phyloP scores from a whole-genome alignment of 2,797 vertebrate species.

The Setipinna tenuifilis region DNA sequence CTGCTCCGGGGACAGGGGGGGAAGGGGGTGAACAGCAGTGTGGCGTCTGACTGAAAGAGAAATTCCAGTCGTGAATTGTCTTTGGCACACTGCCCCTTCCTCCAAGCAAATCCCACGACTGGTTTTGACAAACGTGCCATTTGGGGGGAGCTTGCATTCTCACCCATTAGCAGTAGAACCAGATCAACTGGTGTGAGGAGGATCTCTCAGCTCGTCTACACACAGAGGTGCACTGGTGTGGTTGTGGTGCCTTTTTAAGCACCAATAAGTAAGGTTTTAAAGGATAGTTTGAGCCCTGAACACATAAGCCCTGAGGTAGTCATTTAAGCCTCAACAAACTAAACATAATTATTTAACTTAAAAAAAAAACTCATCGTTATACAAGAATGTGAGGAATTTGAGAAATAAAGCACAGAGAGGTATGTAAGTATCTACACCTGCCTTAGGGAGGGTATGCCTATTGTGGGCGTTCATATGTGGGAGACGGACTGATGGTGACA shows the following conservation, averaged over 20 bases:
- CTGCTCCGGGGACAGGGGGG: constrained; percentile 51
- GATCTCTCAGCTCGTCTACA: not conserved
- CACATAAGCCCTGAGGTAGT: not conserved
- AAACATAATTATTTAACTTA: not conserved
- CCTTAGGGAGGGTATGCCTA: not conserved
- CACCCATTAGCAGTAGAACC: not conserved
- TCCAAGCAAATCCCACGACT: constrained; percentile 8
- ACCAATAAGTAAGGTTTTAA: not conserved
- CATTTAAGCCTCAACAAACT: not conserved
- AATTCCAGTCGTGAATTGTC: not conserved
- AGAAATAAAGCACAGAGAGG: too few relatives aligned
- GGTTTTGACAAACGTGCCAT: not conserved
- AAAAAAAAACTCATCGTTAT: too few relatives aligned
- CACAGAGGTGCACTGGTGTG: not conserved
- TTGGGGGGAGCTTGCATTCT: not conserved
- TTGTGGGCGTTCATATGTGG: not conserved
- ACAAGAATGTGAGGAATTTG: too few relatives aligned
- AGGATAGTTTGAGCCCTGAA: not conserved
- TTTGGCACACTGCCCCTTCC: not conserved
- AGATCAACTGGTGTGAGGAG: constrained; percentile 9
- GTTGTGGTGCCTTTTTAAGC: not conserved
- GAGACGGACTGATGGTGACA: not conserved
- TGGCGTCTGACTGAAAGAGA: not conserved
- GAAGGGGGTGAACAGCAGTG: not conserved
- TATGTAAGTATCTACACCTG: not conserved